Conservation (phyloP, 2,113 vertebrate species). For the Neofelis nebulosa region DNA sequence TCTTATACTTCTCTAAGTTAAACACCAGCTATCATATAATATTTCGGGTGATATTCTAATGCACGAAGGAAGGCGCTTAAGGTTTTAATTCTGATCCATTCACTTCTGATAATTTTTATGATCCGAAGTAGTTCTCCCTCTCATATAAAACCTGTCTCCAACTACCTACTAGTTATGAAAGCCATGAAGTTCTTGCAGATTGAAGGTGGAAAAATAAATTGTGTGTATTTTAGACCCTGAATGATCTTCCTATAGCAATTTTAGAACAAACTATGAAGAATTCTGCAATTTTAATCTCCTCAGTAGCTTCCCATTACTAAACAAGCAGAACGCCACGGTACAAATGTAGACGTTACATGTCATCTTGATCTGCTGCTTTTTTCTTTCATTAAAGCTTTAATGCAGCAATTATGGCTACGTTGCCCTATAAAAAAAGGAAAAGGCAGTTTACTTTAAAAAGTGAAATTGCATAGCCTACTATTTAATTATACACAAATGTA, state of each 20-base stretch:
- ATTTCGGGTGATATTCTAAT: constrained; percentile 67
- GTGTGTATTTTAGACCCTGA: constrained; percentile 84
- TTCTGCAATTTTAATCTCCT: constrained; percentile 88
- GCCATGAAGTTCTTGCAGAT: constrained; percentile 83
- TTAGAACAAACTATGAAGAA: constrained; percentile 84
- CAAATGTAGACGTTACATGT: constrained; percentile 86
- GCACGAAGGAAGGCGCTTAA: background rate
- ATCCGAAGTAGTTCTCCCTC: constrained; percentile 71
- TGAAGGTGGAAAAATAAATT: constrained; percentile 86
- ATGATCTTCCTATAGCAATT: constrained; percentile 86
- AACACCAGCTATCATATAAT: background rate
- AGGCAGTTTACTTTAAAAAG: constrained; percentile 92
- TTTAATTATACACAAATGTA: constrained; percentile 93
- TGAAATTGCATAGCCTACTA: constrained; percentile 93
- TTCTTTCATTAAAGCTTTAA: constrained; percentile 92
- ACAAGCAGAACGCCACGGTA: constrained; percentile 83
- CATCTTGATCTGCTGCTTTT: constrained; percentile 89
- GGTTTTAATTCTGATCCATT: constrained; percentile 56
- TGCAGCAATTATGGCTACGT: constrained; percentile 89
- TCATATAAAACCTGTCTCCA: constrained; percentile 71
- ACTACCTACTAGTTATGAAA: constrained; percentile 77
- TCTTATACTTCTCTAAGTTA: constrained; percentile 28
- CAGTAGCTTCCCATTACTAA: constrained; percentile 89
- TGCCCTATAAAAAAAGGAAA: constrained; percentile 90
- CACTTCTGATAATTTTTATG: constrained; percentile 79